Evolutionary conservation across 2,113 vertebrate genomes (phyloP).

Genomic region (Mastomys natalensis): DNA sequence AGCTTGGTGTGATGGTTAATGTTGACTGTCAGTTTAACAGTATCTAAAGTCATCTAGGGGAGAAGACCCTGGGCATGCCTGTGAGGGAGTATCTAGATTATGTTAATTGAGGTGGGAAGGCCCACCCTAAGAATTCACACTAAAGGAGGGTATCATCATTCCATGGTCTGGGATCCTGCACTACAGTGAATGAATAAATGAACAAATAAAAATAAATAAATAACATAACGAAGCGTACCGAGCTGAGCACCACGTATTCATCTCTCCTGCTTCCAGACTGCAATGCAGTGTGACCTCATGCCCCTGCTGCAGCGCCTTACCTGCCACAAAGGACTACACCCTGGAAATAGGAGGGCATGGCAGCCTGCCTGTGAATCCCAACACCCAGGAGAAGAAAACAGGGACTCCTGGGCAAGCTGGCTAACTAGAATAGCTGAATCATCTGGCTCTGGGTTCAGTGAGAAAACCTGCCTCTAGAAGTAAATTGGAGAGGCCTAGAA

Average conservation of each 20-base stretch:
- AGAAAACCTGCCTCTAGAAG: background rate
- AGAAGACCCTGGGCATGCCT: background rate
- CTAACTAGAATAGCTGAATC: no score
- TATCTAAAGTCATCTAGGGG: background rate
- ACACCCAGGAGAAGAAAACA: background rate
- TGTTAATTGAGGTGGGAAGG: background rate
- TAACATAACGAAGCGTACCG: background rate
- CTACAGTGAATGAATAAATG: background rate
- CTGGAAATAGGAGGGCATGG: background rate
- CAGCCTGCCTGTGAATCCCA: background rate
- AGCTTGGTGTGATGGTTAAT: background rate
- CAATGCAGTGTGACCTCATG: background rate
- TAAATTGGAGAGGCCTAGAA: background rate
- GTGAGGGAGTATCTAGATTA: background rate
- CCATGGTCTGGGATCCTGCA: background rate
- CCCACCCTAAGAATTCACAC: background rate
- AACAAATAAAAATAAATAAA: no score
- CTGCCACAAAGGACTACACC: background rate
- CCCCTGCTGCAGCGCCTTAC: background rate
- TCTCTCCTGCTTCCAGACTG: background rate
- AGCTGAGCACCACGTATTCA: background rate
- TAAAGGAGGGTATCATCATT: no score
- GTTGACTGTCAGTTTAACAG: background rate
- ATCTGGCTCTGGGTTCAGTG: background rate
- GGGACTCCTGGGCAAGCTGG: background rate